Evolutionary conservation across 2,888 invertebrate species (phyloP).

Genomic region (Sthenelais limicola): DNA sequence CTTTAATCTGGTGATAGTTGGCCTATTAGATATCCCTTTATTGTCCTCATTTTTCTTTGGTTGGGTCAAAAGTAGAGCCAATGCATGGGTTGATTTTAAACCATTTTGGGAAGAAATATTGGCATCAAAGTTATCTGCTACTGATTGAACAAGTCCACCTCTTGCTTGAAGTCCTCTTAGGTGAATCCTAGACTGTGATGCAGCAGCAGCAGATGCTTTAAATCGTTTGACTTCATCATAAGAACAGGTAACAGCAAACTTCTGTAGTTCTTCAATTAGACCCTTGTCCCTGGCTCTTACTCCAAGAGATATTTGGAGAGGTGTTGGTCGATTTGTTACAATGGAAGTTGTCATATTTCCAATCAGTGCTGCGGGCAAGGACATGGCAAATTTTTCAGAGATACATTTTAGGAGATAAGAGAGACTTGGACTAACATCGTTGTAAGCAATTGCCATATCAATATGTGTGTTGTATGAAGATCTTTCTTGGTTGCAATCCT

Average conservation of each 20-base stretch:
- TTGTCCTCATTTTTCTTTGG: not conserved
- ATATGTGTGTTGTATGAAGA: not conserved
- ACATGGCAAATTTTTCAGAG: not conserved
- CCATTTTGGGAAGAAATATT: slow-evolving; percentile 50
- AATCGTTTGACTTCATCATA: slow-evolving; percentile 54
- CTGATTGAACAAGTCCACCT: slow-evolving; percentile 44
- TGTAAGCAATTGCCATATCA: not conserved
- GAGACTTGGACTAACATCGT: not conserved
- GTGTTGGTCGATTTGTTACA: slow-evolving; percentile 21
- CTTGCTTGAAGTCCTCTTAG: slow-evolving; percentile 36
- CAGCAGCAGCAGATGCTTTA: slow-evolving; percentile 52
- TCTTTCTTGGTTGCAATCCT: not conserved
- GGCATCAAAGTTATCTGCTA: slow-evolving; percentile 51
- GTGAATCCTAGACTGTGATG: too few species aligned
- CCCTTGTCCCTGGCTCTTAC: slow-evolving; percentile 23
- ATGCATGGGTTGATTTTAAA: slow-evolving; percentile 45
- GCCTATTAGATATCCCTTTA: not conserved
- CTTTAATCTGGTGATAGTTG: not conserved
- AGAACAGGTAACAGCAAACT: slow-evolving; percentile 47
- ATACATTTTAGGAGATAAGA: not conserved
- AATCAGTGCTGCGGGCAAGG: slow-evolving; percentile 1
- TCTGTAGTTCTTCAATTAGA: slow-evolving; percentile 35
- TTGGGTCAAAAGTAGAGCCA: slow-evolving; percentile 46
- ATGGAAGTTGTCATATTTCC: slow-evolving; percentile 29
- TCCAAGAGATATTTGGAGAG: slow-evolving; percentile 36